Evolutionary conservation across 2,113 vertebrate genomes (phyloP).

Genomic region (Vicugna pacos): DNA sequence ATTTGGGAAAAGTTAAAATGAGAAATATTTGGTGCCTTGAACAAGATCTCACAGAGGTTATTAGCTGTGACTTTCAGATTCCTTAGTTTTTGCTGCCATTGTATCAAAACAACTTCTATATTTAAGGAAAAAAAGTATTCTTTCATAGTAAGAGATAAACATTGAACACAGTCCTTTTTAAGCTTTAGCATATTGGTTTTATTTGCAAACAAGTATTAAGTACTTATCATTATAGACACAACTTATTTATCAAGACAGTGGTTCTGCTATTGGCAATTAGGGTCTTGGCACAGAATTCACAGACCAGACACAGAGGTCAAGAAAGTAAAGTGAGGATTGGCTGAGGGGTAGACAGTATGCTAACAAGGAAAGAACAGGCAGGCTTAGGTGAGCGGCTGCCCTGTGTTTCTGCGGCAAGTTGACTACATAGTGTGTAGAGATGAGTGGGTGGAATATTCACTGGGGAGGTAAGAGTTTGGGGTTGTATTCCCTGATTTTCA

Average conservation of each 20-base stretch:
- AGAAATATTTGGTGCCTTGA: neutral
- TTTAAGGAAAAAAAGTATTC: neutral
- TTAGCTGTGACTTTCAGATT: neutral
- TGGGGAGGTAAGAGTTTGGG: too few relatives aligned
- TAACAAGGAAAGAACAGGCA: too few relatives aligned
- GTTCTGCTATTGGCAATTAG: neutral
- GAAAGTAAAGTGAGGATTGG: too few relatives aligned
- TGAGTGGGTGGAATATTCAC: too few relatives aligned
- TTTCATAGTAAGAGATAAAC: neutral
- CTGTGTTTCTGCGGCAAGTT: too few relatives aligned
- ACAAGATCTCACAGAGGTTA: neutral
- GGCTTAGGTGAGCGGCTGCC: too few relatives aligned
- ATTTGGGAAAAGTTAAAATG: conserved; percentile 9
- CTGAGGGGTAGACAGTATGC: too few relatives aligned
- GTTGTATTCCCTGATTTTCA: too few relatives aligned
- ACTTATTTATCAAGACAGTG: neutral
- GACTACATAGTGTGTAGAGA: too few relatives aligned
- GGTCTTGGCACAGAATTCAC: too few relatives aligned
- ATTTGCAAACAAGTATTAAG: conserved; percentile 34
- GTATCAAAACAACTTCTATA: neutral
- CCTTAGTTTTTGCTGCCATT: neutral
- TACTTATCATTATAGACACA: neutral
- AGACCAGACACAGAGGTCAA: too few relatives aligned
- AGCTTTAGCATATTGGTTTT: neutral
- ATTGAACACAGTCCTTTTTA: neutral